These are phyloP conservation scores for Aramus guarauna DNA, from an alignment of 2,113 vertebrate genomes.

Conservation along the genomic window DNA sequence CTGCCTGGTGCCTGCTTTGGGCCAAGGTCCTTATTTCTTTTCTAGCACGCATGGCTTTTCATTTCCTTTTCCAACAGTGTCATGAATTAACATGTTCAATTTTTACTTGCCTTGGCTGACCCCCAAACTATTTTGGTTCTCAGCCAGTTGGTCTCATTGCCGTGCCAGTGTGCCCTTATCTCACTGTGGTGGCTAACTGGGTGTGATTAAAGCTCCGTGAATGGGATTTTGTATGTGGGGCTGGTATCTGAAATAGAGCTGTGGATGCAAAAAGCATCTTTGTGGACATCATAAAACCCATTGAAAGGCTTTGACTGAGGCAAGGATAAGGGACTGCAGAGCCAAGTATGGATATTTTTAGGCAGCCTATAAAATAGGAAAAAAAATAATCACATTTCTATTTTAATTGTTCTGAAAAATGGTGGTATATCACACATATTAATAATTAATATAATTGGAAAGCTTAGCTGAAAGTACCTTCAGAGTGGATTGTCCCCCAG, in stretches of 20 bases:
- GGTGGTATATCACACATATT: background rate
- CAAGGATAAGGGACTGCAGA: background rate
- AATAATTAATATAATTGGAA: background rate
- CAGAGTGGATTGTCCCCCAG: background rate
- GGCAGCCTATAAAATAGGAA: background rate
- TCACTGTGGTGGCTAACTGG: background rate
- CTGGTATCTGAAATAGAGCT: background rate
- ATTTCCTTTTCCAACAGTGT: background rate
- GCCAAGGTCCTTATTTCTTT: background rate
- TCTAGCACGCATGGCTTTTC: rapidly evolving
- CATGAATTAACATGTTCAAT: background rate
- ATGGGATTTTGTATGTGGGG: background rate
- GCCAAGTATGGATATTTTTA: background rate
- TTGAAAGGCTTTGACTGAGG: background rate
- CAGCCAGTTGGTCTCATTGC: background rate
- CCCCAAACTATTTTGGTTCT: background rate
- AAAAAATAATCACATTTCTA: background rate
- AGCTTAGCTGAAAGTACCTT: background rate
- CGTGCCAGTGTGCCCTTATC: background rate
- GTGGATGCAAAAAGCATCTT: background rate
- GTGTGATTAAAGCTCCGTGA: background rate
- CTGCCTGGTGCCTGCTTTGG: background rate
- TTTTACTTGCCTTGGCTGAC: background rate
- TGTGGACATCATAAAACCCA: background rate
- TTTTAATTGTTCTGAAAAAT: background rate